Evolutionary conservation across 2,113 vertebrate genomes (phyloP), one percentile per base, ranked within the genome.

Genomic region (Apeltes quadracus): DNA sequence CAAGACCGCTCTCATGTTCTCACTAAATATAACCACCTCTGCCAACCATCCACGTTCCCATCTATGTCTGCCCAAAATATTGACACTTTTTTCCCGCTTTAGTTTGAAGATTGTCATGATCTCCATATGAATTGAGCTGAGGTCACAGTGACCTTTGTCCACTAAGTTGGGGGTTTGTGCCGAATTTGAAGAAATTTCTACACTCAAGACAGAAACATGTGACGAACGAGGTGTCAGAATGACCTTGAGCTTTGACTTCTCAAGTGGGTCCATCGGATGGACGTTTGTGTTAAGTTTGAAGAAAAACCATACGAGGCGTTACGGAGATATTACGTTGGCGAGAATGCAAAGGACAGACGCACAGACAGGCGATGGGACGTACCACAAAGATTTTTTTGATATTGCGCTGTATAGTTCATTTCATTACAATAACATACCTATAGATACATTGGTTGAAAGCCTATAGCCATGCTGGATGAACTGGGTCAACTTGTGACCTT

Each of bases 401-500:
- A 32, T 43, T 56, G 55, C 36, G 54, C 7, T 23, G 32, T 34
- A 61, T 15, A 41, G 39, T 5, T 20, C 18, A 8, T 4, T 32
- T 32, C 1, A 32, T 32, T 32, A 20, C 2, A 7, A 48, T 48
- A 48, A n/a, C 10, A 7, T 34, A 46, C 12, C 44, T 54, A 69
- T 72, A 5, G 1, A 74, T 51, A 27, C 34, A 15, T 32, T 0
- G 29, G 22, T 39, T 65, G 32, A 59, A 81, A 70, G 72, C 58
- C 18, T 58, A 64, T 34, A 15, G 67, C 58, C 56, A 6, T n/a
- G n/a, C 25, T 10, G 68, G 76, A 50, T 55, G 57, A 74, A 78
- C 6, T 8, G 0, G 20, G 72, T 51, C 9, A 56, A 71, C 73
- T 62, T 66, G n/a, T 81, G 78, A 84, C 84, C 86, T 87, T 87